A percentile compares a stretch with the other conserved stretches of the same genome.
phyloP scores from a whole-genome alignment of 2,888 invertebrate genomes.

The Toxonevra muliebris region DNA sequence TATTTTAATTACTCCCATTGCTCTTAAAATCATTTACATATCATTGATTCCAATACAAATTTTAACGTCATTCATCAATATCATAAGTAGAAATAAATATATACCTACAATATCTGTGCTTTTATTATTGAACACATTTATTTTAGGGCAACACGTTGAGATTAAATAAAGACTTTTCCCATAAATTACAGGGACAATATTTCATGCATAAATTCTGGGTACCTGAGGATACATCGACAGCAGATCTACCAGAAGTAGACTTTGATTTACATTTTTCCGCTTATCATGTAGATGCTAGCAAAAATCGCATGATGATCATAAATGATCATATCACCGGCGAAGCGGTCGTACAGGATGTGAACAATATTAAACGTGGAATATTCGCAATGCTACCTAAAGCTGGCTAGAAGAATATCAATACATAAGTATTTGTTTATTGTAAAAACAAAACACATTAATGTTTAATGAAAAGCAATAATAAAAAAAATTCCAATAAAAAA shows the following conservation, averaged over 20 bases:
- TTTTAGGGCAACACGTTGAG: conserved; percentile 44
- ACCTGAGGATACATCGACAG: conserved; percentile 57
- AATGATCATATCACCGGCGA: conserved; percentile 55
- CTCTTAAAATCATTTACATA: too few relatives aligned
- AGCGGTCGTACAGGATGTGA: conserved; percentile 51
- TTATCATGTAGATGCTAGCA: conserved; percentile 49
- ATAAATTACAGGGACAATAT: conserved; percentile 57
- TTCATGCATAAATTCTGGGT: conserved; percentile 57
- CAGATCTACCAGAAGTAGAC: conserved; percentile 54
- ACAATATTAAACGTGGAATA: conserved; percentile 50
- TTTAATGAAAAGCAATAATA: too few relatives aligned
- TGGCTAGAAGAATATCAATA: conserved; percentile 33
- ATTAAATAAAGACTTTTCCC: conserved; percentile 40
- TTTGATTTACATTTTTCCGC: conserved; percentile 49
- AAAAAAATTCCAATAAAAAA: too few relatives aligned
- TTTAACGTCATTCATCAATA: neutral
- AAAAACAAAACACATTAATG: too few relatives aligned
- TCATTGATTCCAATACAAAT: too few relatives aligned
- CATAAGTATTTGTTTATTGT: too few relatives aligned
- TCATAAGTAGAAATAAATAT: neutral
- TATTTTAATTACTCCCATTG: too few relatives aligned
- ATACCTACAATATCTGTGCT: neutral
- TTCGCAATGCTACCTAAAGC: conserved; percentile 52
- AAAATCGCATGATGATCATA: conserved; percentile 50
- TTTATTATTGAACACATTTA: conserved; percentile 6